phyloP scores from a whole-genome alignment of 2,797 vertebrate species.

The Coranthus polyacanthus region DNA sequence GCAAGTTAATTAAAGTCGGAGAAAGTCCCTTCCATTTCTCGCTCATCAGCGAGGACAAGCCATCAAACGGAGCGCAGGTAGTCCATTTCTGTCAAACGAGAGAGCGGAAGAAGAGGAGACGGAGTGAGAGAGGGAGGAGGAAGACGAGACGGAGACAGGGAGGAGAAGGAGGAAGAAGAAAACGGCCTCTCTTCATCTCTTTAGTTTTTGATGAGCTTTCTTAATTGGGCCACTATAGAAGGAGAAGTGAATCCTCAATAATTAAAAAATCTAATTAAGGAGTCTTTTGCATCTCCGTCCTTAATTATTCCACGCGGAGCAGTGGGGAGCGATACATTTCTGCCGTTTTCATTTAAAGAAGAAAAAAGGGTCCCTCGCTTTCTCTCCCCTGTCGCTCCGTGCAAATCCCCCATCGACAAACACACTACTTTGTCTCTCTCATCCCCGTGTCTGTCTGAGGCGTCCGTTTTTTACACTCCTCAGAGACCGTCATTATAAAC shows the following conservation, averaged over 20 bases:
- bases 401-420: constrained; percentile 66
- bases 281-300: constrained; percentile 85
- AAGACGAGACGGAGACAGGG: constrained; percentile 23
- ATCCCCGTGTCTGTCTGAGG: constrained; percentile 28
- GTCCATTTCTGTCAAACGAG: constrained; percentile 67
- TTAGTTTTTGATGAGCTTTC: constrained; percentile 83
- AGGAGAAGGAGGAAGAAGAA: constrained; percentile 34
- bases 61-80: constrained; percentile 76
- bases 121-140: constrained; percentile 21
- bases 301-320: constrained; percentile 85
- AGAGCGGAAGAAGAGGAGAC: constrained; percentile 42
- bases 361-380: constrained; percentile 58
- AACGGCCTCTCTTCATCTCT: constrained; percentile 72
- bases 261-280: constrained; percentile 90
- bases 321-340: constrained; percentile 75
- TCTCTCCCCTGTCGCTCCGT: constrained; percentile 35
- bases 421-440: constrained; percentile 41
- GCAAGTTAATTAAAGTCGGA: constrained; percentile 73
- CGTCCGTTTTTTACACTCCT: constrained; percentile 35
- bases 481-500: constrained; percentile 49
- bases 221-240: constrained; percentile 87
- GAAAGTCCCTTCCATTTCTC: constrained; percentile 51
- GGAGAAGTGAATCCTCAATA: constrained; percentile 87
- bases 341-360: constrained; percentile 78
- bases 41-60: constrained; percentile 71